phyloP scores from a whole-genome alignment of 2,888 invertebrate genomes.

The Elegia similella region DNA sequence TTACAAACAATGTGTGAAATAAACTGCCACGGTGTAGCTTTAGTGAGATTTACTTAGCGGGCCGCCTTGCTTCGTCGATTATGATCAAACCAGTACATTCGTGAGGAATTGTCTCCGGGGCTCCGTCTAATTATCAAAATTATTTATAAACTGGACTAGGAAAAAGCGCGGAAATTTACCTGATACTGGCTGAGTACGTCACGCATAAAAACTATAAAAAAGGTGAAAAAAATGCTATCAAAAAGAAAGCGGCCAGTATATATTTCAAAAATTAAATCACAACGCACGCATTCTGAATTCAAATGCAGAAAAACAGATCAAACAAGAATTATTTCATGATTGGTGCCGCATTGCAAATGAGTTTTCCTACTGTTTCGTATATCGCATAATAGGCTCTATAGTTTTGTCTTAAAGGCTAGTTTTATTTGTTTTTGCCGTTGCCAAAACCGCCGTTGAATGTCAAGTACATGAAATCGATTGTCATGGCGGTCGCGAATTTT shows the following conservation, averaged over 20 bases:
- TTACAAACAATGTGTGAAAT: no score
- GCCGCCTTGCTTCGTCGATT: no score
- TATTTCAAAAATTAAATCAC: slow-evolving; percentile 58
- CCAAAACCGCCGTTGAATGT: slow-evolving; percentile 57
- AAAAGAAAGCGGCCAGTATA: slow-evolving; percentile 42
- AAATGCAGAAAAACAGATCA: slow-evolving; percentile 51
- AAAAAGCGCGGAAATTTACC: no score
- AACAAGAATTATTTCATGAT: slow-evolving; percentile 38
- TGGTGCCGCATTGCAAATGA: slow-evolving; percentile 47
- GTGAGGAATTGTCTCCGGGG: no score
- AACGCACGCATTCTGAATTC: slow-evolving; percentile 53
- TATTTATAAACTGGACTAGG: no score
- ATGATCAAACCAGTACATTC: no score
- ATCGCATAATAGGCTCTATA: slow-evolving; percentile 36
- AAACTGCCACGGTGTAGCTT: no score
- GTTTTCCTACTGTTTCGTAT: slow-evolving; percentile 21
- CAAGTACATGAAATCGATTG: slow-evolving; percentile 76
- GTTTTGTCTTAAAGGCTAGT: slow-evolving; percentile 28
- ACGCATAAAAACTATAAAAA: no score
- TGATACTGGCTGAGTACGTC: no score
- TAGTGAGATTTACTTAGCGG: no score
- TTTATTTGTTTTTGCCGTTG: slow-evolving; percentile 30
- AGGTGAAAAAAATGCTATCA: neutral
- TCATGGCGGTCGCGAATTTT: slow-evolving; percentile 50
- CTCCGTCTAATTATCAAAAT: no score